phyloP scores from a whole-genome alignment of 2,113 vertebrate genomes.

The Zeus faber region DNA sequence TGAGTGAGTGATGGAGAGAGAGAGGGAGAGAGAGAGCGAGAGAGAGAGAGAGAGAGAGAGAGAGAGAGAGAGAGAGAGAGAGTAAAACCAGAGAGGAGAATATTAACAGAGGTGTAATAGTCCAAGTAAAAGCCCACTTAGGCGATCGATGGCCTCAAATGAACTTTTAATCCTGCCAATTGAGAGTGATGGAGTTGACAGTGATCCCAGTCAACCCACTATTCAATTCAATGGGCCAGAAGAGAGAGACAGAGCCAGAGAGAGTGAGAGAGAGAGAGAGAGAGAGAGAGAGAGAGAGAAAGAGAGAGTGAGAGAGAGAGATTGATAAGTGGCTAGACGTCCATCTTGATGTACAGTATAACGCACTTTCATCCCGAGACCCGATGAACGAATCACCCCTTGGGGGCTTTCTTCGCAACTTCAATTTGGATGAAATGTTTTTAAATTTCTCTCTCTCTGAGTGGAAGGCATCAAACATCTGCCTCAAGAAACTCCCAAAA shows the following conservation, averaged over 20 bases:
- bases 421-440: too few relatives aligned
- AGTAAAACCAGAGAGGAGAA: conserved; percentile 12
- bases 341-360: conserved; percentile 1
- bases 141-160: conserved; percentile 51
- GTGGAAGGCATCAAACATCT: too few relatives aligned
- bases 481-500: too few relatives aligned
- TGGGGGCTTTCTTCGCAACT: background rate
- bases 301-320: too few relatives aligned
- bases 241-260: background rate
- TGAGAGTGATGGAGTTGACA: conserved; percentile 37
- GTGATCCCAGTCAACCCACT: conserved; percentile 25
- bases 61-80: background rate
- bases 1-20: too few relatives aligned
- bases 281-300: conserved; percentile 1
- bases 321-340: conserved; percentile 2
- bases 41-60: conserved; percentile 6
- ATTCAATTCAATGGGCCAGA: conserved; percentile 9
- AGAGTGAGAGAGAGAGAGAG: background rate
- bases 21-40: too few relatives aligned
- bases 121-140: conserved; percentile 53
- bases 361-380: background rate
- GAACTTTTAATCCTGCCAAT: conserved; percentile 50
- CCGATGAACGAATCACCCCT: background rate
- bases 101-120: conserved; percentile 53
- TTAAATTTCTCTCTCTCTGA: too few relatives aligned